Base-by-base conservation (phyloP, 1,140 invertebrate species). In the Arion vulgaris region DNA sequence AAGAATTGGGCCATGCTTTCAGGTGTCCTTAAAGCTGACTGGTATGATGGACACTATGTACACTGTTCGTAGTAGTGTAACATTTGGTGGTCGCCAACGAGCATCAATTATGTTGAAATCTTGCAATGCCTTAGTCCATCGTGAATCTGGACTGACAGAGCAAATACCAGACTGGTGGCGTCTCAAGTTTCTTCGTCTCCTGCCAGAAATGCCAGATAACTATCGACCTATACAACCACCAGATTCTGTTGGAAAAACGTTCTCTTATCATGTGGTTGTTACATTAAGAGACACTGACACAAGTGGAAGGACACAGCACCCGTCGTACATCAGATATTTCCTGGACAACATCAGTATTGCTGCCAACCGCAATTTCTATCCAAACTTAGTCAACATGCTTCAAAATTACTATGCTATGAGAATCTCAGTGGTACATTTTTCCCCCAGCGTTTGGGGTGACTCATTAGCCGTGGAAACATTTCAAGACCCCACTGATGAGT, bases 321-420 rank as follows among this genome's bases (percentile, higher is more conserved):
- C 85, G 11, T 81, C 82, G 5, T 86, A 86, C 68, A 57, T 84
- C 0, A 66, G 84, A 15, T 86, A 86, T 69, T 82, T 86, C 57
- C 53, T 82, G n/a, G 85, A 86, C 75, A 85, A 85, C 57, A 84
- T 84, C 45, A 85, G 84, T 76, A 85, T 86, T 41, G 85, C 85
- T 32, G 80, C 85, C 26, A 45, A 82, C 51, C 53, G 69, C 68
- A 74, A 76, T 49, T 86, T 86, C 66, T 86, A 83, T 71, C 51
- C 38, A n/a, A 62, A 76, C 53, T 78, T 85, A 36, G 71, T 75
- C 9, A 77, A 74, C 19, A 57, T 81, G 32, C 49, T 83, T 4
- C 84, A 83, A 2, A 51, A 86, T 66, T 82, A 82, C 41, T 81
- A 80, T 57, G 75, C 83, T 19, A 75, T 74, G 17, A 66, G 78